Evolutionary conservation across 2,113 vertebrate species (phyloP).

Genomic region (Haemorhous mexicanus): DNA sequence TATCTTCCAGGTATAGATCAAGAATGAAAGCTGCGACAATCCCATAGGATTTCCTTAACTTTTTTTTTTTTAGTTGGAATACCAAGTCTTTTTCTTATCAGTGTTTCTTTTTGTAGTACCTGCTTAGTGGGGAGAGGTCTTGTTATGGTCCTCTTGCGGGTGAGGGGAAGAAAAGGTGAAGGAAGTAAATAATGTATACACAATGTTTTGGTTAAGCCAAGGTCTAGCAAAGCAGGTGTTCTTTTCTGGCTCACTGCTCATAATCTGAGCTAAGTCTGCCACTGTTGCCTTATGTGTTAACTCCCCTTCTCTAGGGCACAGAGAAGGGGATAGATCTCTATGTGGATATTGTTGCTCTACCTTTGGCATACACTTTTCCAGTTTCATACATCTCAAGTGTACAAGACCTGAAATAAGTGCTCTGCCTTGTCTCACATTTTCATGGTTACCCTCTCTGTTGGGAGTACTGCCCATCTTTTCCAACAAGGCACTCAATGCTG

Average conservation of each 20-base stretch:
- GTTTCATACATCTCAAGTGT: neutral
- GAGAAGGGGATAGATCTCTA: neutral
- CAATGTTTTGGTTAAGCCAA: neutral
- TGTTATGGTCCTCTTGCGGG: neutral
- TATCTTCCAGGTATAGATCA: neutral
- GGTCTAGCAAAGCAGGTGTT: neutral
- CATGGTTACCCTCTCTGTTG: neutral
- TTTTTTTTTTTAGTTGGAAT: neutral
- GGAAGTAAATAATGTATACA: neutral
- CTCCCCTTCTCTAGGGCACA: neutral
- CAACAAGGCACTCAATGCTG: neutral
- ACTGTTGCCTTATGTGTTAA: neutral
- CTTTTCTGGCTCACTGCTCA: neutral
- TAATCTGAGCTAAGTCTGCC: neutral
- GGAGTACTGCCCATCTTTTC: neutral
- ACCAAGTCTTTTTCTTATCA: neutral
- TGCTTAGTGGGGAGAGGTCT: neutral
- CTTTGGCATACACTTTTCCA: neutral
- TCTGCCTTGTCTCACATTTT: fast-evolving
- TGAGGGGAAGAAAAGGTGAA: neutral
- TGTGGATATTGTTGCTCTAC: neutral
- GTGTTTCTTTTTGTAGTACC: neutral
- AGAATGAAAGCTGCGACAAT: neutral
- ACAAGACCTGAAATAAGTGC: neutral
- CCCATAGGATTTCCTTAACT: neutral